Evolutionary conservation across 2,888 invertebrate genomes (phyloP), one percentile per base, ranked within the genome.

Genomic region (Atrina japonica): DNA sequence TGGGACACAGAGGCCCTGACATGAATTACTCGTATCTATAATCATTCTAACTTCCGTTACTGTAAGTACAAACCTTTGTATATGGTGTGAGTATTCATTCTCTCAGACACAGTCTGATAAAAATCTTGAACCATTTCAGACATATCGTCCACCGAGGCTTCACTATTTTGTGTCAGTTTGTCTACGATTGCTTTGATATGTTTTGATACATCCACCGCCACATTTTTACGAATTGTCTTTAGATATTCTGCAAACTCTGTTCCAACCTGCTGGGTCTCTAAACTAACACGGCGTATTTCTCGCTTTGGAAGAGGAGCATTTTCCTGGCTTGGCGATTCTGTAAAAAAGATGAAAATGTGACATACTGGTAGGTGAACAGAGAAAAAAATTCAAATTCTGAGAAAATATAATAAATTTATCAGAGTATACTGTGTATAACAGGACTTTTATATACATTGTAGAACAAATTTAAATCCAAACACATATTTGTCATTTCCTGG

Each of bases 101-200:
- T 93, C 75, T 95, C 94, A 77, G 93, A 93, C 90, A 96, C 89
- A 60, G 93, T 93, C 91, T 95, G 95, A 90, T 98, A 99, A 88
- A 96, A 96, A 85, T 96, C 95, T 91, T 98, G 98, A 35, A 97
- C 95, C 53, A 95, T 92, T 87, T 97, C 97, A 0, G 97, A 96
- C 40, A 97, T 91, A 77, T 98, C 89, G 6, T 90, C 89, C 7
- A 88, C 81, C 1, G 86, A 81, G 9, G 75, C 73, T 30, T 87
- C 86, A 1, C 78, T 75, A 93, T 93, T 90, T 64, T 85, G 84
- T 63, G 83, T 85, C 7, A 91, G 82, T 30, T 88, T 88, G 58
- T 91, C 91, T 0, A 91, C 88, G 35, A 91, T 88, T 6, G 83
- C 83, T 41, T 78, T 80, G 18, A 84, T 81, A 82, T 94, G 94